These are phyloP conservation scores for Trichopria drosophilae DNA, from an alignment of 2,888 invertebrate genomes.

Conservation along the genomic window DNA sequence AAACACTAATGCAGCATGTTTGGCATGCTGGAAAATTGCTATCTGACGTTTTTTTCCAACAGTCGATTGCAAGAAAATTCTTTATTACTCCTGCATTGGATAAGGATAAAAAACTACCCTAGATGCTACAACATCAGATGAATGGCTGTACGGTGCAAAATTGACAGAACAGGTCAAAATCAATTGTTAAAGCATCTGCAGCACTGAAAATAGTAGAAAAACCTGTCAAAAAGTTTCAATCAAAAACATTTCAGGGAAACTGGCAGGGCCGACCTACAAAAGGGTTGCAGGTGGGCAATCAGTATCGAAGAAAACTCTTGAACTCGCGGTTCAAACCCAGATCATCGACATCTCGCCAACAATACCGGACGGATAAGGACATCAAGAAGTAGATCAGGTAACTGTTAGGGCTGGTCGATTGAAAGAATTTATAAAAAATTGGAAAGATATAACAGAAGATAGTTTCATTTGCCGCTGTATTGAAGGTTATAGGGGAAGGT, in stretches of 20 bases:
- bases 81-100: constrained; percentile 21
- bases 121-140: constrained; percentile 16
- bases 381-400: no score
- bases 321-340: constrained; percentile 2
- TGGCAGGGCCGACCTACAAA: constrained; percentile 2
- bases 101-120: constrained; percentile 20
- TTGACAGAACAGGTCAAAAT: constrained; percentile 20
- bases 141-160: constrained; percentile 24
- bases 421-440: no score
- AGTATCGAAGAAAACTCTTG: background rate
- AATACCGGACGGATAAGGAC: background rate
- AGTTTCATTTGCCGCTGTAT: no score
- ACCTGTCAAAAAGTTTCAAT: background rate
- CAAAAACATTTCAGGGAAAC: no score
- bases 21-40: constrained; percentile 23
- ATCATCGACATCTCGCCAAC: background rate
- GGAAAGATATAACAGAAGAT: no score
- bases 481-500: no score
- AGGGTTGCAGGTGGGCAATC: background rate
- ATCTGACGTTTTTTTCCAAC: constrained; percentile 22
- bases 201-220: constrained; percentile 13
- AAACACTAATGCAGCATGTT: constrained; percentile 6
- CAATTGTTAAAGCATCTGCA: constrained; percentile 25
- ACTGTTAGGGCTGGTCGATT: no score
- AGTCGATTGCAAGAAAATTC: constrained; percentile 18